Evolutionary conservation across 2,888 invertebrate species (phyloP).

Genomic region (Minunthozetes semirufus): DNA sequence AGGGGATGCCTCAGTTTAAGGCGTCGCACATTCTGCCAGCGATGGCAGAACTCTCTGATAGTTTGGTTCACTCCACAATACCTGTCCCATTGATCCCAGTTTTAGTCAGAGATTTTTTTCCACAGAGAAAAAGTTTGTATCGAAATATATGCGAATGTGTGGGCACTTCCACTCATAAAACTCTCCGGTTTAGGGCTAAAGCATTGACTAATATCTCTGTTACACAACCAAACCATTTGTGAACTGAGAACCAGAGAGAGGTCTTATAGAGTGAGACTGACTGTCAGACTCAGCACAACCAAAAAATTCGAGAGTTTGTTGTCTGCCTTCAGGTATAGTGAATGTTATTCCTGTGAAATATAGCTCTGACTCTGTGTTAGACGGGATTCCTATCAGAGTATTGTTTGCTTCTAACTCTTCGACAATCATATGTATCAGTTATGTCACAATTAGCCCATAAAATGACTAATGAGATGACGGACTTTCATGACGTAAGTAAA

Average conservation of each 20-base stretch:
- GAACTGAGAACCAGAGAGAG: not conserved
- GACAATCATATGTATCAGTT: not conserved
- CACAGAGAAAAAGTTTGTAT: not conserved
- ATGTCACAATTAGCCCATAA: conserved; percentile 1
- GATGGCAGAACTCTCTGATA: not conserved
- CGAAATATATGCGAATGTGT: not conserved
- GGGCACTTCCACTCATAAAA: not conserved
- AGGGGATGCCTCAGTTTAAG: not conserved
- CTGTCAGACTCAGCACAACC: not conserved
- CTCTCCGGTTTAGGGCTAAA: conserved; percentile 5
- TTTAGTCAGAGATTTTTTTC: not conserved
- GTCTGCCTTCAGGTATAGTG: not conserved
- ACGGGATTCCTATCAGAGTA: no score
- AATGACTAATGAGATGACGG: conserved; percentile 42
- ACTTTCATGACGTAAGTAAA: conserved; percentile 42
- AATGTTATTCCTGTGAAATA: no score
- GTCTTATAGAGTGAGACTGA: not conserved
- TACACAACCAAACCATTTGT: not conserved
- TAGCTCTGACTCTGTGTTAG: no score
- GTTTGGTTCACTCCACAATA: not conserved
- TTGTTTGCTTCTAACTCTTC: no score
- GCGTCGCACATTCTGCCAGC: not conserved
- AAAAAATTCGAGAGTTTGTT: not conserved
- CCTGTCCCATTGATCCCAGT: not conserved
- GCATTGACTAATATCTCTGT: not conserved